Evolutionary conservation across 2,113 vertebrate species (phyloP).

Genomic region (Emydura subglobosa): DNA sequence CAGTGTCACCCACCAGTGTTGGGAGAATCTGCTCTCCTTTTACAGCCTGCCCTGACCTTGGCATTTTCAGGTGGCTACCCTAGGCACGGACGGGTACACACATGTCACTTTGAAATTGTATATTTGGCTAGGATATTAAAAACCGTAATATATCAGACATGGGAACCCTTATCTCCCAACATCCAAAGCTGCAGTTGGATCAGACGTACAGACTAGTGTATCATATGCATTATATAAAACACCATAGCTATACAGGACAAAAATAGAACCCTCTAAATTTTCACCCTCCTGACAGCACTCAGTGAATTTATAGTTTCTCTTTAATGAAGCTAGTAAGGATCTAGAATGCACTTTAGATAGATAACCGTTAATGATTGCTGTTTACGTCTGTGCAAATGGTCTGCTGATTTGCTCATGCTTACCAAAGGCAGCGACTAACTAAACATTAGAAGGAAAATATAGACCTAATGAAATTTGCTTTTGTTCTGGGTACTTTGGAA

Average conservation of each 20-base stretch:
- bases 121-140: conserved; percentile 2
- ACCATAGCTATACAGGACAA: background rate
- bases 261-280: background rate
- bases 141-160: background rate
- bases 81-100: background rate
- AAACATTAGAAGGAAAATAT: background rate
- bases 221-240: background rate
- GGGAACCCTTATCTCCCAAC: background rate
- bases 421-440: background rate
- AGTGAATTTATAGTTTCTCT: background rate
- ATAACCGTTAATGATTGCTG: background rate
- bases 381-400: background rate
- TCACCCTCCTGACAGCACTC: background rate
- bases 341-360: background rate
- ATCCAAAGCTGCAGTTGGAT: rapidly evolving
- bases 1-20: too few species aligned
- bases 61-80: too few species aligned
- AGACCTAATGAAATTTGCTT: background rate
- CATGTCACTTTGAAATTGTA: conserved; percentile 3
- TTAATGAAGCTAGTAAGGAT: background rate
- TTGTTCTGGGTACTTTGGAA: background rate
- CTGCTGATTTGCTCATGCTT: background rate
- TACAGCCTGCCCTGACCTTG: too few species aligned
- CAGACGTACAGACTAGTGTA: background rate
- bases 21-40: too few species aligned